These are phyloP conservation scores for Dasyurus viverrinus DNA, from an alignment of 2,113 vertebrate species.

Conservation along the genomic window DNA sequence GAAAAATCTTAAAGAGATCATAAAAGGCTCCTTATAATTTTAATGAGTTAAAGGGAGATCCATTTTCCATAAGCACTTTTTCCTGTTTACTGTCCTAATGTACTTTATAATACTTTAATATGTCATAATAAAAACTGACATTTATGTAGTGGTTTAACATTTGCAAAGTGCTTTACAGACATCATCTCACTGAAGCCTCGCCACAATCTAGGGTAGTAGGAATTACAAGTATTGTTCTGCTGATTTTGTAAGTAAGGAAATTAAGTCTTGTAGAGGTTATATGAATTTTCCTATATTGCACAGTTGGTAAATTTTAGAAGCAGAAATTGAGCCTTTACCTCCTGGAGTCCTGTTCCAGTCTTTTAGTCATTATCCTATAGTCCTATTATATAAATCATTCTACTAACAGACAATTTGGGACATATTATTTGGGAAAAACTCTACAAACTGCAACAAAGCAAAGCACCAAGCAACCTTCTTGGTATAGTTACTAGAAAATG, in stretches of 20 bases:
- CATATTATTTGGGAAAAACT: not conserved
- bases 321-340: not conserved
- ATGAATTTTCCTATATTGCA: not conserved
- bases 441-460: not conserved
- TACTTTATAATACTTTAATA: not conserved
- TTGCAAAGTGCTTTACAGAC: not conserved
- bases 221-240: not conserved
- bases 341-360: not conserved
- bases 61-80: not conserved
- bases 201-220: not conserved
- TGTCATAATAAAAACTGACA: not conserved
- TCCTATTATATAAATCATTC: not conserved
- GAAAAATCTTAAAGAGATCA: not conserved
- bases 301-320: not conserved
- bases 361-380: not conserved
- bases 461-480: not conserved
- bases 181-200: not conserved
- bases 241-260: not conserved
- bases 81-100: constrained; percentile 4
- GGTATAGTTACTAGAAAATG: not conserved
- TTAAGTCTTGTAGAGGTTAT: not conserved
- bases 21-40: not conserved
- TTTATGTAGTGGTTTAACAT: not conserved
- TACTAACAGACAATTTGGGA: not conserved
- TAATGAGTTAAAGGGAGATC: not conserved